Conservation (phyloP, 2,113 vertebrate genomes). For the Bubo blakistoni region DNA sequence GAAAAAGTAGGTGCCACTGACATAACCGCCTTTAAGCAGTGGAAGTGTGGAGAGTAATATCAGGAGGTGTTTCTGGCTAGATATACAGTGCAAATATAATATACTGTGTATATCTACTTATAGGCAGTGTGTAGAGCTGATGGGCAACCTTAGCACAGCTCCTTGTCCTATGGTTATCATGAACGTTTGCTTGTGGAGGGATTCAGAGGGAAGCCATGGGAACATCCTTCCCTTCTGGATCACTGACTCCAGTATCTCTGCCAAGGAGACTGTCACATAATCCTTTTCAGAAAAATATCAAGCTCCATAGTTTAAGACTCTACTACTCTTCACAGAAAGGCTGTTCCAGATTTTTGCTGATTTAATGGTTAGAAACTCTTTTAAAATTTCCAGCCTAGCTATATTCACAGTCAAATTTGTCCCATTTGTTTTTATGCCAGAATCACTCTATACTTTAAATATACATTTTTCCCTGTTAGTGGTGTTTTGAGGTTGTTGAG, state of each 20-base stretch:
- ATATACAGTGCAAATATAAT: not conserved
- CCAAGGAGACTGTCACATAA: not conserved
- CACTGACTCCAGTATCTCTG: not conserved
- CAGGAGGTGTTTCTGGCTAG: not conserved
- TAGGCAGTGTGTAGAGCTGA: not conserved
- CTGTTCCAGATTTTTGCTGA: not conserved
- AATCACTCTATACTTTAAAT: not conserved
- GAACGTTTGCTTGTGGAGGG: not conserved
- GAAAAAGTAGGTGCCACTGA: not conserved
- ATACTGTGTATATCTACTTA: rapidly evolving
- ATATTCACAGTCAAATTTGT: not conserved
- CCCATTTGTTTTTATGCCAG: not conserved
- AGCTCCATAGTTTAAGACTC: not conserved
- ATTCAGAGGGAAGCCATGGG: not conserved
- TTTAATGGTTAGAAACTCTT: not conserved
- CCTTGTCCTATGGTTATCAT: rapidly evolving
- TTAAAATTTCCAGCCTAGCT: not conserved
- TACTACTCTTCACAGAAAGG: not conserved
- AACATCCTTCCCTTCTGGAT: not conserved
- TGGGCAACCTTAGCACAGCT: not conserved
- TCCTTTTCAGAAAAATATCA: not conserved
- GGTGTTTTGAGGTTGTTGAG: not conserved
- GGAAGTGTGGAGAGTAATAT: not conserved
- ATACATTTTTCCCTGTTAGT: rapidly evolving
- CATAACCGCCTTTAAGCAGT: not conserved